phyloP scores from a whole-genome alignment of 2,888 invertebrate species.

The Encarsia formosa region DNA sequence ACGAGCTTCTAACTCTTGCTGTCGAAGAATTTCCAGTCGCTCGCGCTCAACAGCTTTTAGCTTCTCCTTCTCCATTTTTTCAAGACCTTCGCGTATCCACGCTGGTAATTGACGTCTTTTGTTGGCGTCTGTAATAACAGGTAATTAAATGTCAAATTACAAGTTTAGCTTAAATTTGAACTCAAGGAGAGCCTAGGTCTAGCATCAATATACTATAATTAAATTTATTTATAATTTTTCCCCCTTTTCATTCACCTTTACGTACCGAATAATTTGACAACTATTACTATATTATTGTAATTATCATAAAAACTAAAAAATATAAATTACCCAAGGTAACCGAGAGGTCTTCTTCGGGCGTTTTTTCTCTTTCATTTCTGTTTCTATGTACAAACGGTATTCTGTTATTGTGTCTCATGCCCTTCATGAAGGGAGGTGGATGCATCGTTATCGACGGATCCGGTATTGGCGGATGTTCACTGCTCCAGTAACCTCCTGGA shows the following conservation, averaged over 20 bases:
- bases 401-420: constrained; percentile 40
- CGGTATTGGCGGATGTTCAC: constrained; percentile 35
- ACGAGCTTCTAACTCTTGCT: constrained; percentile 56
- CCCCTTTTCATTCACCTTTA: no score
- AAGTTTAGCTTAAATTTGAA: no score
- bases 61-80: constrained; percentile 96
- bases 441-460: constrained; percentile 35
- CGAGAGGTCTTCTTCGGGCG: constrained; percentile 47
- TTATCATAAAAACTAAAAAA: neutral
- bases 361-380: constrained; percentile 46
- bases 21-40: constrained; percentile 62
- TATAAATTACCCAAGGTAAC: constrained; percentile 40
- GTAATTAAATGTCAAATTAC: neutral
- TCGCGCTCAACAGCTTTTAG: constrained; percentile 80
- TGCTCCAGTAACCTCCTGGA: constrained; percentile 39
- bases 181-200: no score
- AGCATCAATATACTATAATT: neutral
- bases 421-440: constrained; percentile 45
- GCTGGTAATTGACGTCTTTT: constrained; percentile 89
- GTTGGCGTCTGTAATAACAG: constrained; percentile 65
- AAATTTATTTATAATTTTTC: no score
- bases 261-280: no score
- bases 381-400: constrained; percentile 38
- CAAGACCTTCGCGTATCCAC: constrained; percentile 95
- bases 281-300: no score